Percentiles rank a stretch among this genome's conserved stretches.
phyloP scores from a whole-genome alignment of 2,113 vertebrate species.

The Corydoras sp. region DNA sequence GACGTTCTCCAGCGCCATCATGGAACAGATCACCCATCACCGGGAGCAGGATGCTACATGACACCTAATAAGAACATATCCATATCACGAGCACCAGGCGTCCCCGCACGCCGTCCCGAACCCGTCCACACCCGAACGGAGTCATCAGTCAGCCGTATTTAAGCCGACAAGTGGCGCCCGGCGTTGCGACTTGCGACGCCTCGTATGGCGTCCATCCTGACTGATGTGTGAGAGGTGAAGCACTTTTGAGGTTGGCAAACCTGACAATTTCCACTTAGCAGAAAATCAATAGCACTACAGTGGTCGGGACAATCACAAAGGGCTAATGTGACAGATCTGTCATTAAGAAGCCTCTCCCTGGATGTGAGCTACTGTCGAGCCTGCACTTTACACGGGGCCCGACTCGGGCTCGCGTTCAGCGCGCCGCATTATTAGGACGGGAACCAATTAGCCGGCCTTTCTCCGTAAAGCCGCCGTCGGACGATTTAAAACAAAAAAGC shows the following conservation, averaged over 20 bases:
- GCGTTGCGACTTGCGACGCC: not conserved
- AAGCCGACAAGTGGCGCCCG: not conserved
- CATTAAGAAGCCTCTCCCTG: constrained; percentile 28
- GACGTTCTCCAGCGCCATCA: too few species aligned
- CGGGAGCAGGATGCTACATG: too few species aligned
- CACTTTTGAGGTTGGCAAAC: constrained; percentile 19
- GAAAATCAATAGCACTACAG: constrained; percentile 31
- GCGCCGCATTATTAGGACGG: constrained; percentile 26
- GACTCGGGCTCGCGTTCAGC: constrained; percentile 17
- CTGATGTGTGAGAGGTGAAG: constrained; percentile 15
- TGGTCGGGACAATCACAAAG: constrained; percentile 26
- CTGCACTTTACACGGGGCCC: not conserved
- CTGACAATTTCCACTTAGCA: constrained; percentile 30
- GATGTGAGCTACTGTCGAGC: constrained; percentile 1
- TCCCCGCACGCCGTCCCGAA: not conserved
- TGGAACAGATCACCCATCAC: too few species aligned
- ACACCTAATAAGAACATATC: too few species aligned
- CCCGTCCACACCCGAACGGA: not conserved
- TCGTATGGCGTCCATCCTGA: not conserved
- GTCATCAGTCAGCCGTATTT: constrained; percentile 9
- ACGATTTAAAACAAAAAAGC: constrained; percentile 32
- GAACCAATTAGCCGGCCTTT: constrained; percentile 37
- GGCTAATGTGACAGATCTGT: constrained; percentile 32
- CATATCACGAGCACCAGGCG: not conserved
- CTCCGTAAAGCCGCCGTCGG: not conserved